These are phyloP conservation scores for Pleuronectes platessa DNA, from an alignment of 2,113 vertebrate species.

Conservation along the genomic window DNA sequence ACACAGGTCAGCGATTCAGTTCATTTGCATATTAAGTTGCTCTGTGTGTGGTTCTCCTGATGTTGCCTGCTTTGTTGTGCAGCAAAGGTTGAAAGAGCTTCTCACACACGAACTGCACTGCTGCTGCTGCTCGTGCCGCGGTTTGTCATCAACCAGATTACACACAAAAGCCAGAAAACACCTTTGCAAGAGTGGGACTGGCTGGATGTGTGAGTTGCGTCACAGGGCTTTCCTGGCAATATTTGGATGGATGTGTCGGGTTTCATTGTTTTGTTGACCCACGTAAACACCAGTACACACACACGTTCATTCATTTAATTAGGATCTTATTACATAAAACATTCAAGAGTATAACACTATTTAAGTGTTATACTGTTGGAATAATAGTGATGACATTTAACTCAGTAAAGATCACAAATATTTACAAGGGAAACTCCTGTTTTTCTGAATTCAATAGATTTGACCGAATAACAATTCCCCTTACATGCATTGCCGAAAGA, in stretches of 20 bases:
- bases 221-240: slow-evolving; percentile 58
- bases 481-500: too few relatives aligned
- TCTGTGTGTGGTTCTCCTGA: neutral
- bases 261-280: slow-evolving; percentile 55
- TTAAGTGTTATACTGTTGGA: too few relatives aligned
- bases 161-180: slow-evolving; percentile 45
- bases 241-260: slow-evolving; percentile 51
- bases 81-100: neutral
- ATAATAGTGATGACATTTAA: too few relatives aligned
- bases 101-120: neutral
- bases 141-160: slow-evolving; percentile 47
- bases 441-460: too few relatives aligned
- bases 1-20: neutral
- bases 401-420: too few relatives aligned
- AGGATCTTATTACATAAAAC: too few relatives aligned
- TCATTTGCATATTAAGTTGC: neutral
- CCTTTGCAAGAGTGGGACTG: slow-evolving; percentile 33
- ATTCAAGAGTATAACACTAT: too few relatives aligned
- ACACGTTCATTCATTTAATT: neutral
- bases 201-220: slow-evolving; percentile 27
- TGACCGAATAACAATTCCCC: too few relatives aligned
- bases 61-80: slow-evolving; percentile 1
- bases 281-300: slow-evolving; percentile 5
- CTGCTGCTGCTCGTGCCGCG: slow-evolving; percentile 17
- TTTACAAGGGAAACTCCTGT: too few relatives aligned